Conservation (phyloP, 2,888 invertebrate species). For the Netelia inedita region DNA sequence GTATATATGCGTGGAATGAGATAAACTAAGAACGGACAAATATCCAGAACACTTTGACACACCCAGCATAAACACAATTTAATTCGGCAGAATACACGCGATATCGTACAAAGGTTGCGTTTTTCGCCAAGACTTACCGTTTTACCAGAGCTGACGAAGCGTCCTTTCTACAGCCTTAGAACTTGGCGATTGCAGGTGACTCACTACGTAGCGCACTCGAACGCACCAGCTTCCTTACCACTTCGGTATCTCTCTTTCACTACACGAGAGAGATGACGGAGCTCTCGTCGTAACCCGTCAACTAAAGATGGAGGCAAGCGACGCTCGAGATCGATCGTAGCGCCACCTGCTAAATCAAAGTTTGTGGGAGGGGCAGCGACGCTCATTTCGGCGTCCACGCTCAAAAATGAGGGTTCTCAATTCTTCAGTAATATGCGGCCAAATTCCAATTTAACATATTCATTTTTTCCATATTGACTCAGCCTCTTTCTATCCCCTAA, state of each 20-base stretch:
- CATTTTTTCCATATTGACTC: too few relatives aligned
- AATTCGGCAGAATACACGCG: background rate
- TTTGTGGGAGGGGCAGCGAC: constrained; percentile 56
- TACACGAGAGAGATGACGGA: constrained; percentile 65
- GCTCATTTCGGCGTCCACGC: constrained; percentile 36
- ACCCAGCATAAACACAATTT: constrained; percentile 80
- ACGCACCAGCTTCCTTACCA: constrained; percentile 72
- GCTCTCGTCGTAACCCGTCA: constrained; percentile 67
- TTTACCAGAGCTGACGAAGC: constrained; percentile 61
- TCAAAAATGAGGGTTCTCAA: background rate
- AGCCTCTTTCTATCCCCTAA: too few relatives aligned
- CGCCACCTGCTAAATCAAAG: constrained; percentile 72
- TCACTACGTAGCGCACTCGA: constrained; percentile 64
- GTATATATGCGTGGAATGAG: constrained; percentile 15
- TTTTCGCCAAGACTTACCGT: constrained; percentile 64
- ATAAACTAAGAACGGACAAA: constrained; percentile 39
- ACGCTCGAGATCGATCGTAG: constrained; percentile 74
- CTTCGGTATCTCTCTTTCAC: constrained; percentile 72
- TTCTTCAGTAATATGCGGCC: background rate
- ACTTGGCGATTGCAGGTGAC: constrained; percentile 62
- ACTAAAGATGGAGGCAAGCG: constrained; percentile 80
- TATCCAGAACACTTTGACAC: constrained; percentile 78
- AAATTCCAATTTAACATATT: too few relatives aligned
- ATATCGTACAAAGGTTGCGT: background rate
- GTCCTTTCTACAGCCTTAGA: constrained; percentile 57